Conservation (phyloP, 2,113 vertebrate species). For the Thamnophis sirtalis region DNA sequence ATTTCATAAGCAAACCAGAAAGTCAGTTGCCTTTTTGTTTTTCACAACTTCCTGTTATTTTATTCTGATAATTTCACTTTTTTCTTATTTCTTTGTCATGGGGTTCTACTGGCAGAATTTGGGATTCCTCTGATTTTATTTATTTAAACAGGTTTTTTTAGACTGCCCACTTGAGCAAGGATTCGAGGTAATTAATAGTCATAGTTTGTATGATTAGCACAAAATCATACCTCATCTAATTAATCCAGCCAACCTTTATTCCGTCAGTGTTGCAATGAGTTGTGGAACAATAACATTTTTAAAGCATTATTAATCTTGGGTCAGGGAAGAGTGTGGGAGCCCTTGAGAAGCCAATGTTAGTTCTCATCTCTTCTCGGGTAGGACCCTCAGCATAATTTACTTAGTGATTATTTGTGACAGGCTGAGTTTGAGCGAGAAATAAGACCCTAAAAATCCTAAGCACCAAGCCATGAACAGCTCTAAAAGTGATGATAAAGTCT, state of each 20-base stretch:
- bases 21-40: not conserved
- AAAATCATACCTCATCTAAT: not conserved
- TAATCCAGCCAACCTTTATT: not conserved
- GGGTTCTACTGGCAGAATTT: not conserved
- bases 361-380: not conserved
- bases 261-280: not conserved
- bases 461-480: not conserved
- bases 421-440: not conserved
- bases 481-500: not conserved
- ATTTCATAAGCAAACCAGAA: not conserved
- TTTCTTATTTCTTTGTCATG: not conserved
- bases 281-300: not conserved
- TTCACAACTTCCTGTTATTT: not conserved
- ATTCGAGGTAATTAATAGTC: not conserved
- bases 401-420: not conserved
- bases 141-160: not conserved
- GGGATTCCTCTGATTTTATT: not conserved
- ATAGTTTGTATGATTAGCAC: not conserved
- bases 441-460: not conserved
- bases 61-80: not conserved
- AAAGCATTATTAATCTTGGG: not conserved
- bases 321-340: not conserved
- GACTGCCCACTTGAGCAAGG: not conserved
- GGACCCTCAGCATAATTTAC: not conserved
- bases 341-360: not conserved